Evolutionary conservation across 2,888 invertebrate genomes (phyloP).

Genomic region (Drosophila emarginata): DNA sequence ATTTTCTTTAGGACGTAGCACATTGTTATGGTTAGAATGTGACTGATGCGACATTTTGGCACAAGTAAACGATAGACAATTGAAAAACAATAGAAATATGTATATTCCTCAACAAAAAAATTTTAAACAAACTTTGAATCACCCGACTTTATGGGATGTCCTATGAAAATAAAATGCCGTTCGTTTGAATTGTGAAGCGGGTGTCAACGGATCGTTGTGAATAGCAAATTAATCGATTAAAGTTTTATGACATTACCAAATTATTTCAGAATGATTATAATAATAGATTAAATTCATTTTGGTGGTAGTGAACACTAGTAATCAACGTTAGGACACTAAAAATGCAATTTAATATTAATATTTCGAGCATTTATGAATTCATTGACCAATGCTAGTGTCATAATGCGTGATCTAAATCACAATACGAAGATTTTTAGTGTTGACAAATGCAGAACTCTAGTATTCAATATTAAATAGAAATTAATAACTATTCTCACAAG

Average conservation of each 20-base stretch:
- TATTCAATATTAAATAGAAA: no score
- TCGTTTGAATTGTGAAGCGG: slow-evolving; percentile 71
- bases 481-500: background rate
- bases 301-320: no score
- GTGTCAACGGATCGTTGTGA: slow-evolving; percentile 27
- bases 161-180: slow-evolving; percentile 75
- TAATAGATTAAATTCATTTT: no score
- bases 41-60: slow-evolving; percentile 60
- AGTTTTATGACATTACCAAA: background rate
- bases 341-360: no score
- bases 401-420: no score
- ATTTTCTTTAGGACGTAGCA: slow-evolving; percentile 66
- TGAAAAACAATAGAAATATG: background rate
- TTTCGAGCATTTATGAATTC: no score
- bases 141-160: slow-evolving; percentile 16
- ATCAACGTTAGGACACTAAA: no score
- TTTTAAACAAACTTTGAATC: slow-evolving; percentile 2
- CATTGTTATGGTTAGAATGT: slow-evolving; percentile 41
- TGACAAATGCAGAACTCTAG: no score
- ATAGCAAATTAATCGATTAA: slow-evolving; percentile 15
- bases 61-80: background rate
- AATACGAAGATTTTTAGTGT: no score
- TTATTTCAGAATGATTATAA: no score
- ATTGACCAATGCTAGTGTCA: no score
- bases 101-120: slow-evolving; percentile 13